Percentiles rank a stretch among this genome's conserved stretches.
Evolutionary conservation across 92 coral and sea anemone genomes (phyloP).

Genomic region (Bergia puertoricense): DNA sequence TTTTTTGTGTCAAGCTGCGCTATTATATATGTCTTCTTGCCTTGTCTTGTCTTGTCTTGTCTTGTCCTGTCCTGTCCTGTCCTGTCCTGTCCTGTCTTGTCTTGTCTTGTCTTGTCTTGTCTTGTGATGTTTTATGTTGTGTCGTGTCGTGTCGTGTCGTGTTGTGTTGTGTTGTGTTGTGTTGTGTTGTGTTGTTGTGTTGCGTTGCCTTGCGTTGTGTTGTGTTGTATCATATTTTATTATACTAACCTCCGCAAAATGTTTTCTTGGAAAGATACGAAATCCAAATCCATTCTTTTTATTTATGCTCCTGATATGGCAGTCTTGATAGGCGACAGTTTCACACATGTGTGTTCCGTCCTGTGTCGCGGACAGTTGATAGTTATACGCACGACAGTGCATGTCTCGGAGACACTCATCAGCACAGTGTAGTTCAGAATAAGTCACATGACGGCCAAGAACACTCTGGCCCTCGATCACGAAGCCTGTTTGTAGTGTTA

Average conservation of each 20-base stretch:
- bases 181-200: background rate
- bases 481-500: background rate
- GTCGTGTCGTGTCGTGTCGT: background rate
- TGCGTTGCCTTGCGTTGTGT: background rate
- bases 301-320: background rate
- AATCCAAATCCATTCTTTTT: constrained; percentile 22
- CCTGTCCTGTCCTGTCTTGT: background rate
- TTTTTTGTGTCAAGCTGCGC: background rate
- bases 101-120: background rate
- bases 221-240: background rate
- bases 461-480: background rate
- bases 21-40: too few relatives aligned
- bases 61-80: background rate
- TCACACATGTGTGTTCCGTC: constrained; percentile 18
- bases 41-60: too few relatives aligned
- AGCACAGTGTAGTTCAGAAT: constrained; percentile 40
- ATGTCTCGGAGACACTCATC: constrained; percentile 24
- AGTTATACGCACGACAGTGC: constrained; percentile 36
- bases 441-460: constrained; percentile 24
- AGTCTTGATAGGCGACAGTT: constrained; percentile 23
- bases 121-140: background rate
- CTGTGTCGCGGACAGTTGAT: constrained; percentile 6
- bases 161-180: background rate
- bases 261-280: constrained; percentile 33
- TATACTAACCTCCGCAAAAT: constrained; percentile 27